These are phyloP conservation scores for Chalcis sispes DNA, from an alignment of 2,888 invertebrate species.

Conservation along the genomic window DNA sequence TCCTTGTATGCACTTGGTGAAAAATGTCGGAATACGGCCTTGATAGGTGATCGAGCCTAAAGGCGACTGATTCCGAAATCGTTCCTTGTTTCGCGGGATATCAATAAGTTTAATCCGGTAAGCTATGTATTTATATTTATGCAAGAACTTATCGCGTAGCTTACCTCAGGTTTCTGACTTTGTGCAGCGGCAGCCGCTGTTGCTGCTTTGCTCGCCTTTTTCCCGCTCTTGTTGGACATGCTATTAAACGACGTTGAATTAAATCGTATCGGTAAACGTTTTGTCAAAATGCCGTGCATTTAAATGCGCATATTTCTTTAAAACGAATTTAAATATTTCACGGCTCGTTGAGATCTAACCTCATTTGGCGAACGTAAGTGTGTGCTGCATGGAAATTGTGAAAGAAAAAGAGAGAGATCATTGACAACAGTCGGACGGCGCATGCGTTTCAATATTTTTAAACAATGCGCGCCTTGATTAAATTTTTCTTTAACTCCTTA, in stretches of 20 bases:
- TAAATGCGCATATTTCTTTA: too few relatives aligned
- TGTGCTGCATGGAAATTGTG: neutral
- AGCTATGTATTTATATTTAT: neutral
- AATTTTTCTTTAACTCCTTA: too few relatives aligned
- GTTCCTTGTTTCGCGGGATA: neutral
- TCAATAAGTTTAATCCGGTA: slow-evolving; percentile 34
- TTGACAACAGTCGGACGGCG: slow-evolving; percentile 30
- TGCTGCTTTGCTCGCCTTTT: slow-evolving; percentile 63
- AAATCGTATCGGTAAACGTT: too few relatives aligned
- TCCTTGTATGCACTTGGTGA: slow-evolving; percentile 51
- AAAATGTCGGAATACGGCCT: slow-evolving; percentile 68
- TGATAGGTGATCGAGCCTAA: slow-evolving; percentile 67
- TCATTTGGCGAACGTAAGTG: slow-evolving; percentile 21
- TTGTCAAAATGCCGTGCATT: too few relatives aligned
- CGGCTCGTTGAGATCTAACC: too few relatives aligned
- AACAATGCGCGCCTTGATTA: slow-evolving; percentile 1
- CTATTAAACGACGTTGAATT: neutral
- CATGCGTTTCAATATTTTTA: slow-evolving; percentile 21
- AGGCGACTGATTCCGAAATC: slow-evolving; percentile 1
- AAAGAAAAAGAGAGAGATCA: neutral
- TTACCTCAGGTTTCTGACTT: slow-evolving; percentile 63
- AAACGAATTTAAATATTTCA: too few relatives aligned
- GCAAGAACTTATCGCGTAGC: slow-evolving; percentile 42
- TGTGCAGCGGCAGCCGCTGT: slow-evolving; percentile 53
- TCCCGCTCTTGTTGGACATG: slow-evolving; percentile 62